Evolutionary conservation across 1,140 invertebrate genomes (phyloP).

Genomic region (Charaxes varanes): DNA sequence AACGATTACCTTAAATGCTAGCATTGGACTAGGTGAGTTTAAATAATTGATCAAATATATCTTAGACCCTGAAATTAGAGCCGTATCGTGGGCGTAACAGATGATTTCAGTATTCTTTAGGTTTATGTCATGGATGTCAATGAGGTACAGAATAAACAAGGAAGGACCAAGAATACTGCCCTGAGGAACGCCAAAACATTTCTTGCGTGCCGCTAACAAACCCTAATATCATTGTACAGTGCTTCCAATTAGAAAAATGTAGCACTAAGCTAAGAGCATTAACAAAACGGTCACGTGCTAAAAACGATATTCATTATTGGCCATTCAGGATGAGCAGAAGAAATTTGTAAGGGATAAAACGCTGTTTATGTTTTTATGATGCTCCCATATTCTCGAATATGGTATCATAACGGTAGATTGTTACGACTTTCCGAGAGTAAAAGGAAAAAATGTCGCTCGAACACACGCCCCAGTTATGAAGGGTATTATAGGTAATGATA

Average conservation of each 20-base stretch:
- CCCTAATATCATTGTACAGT: too few species aligned
- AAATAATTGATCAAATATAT: too few species aligned
- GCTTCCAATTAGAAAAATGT: constrained; percentile 1
- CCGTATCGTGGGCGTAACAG: too few species aligned
- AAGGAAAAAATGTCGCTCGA: constrained; percentile 21
- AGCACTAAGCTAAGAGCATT: constrained; percentile 3
- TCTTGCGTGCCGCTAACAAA: too few species aligned
- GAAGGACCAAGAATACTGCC: too few species aligned
- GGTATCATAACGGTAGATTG: constrained; percentile 48
- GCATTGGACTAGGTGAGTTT: too few species aligned
- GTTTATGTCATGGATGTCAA: too few species aligned
- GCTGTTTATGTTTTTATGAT: constrained; percentile 64
- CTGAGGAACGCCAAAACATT: too few species aligned
- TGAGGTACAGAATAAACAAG: too few species aligned
- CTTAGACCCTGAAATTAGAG: too few species aligned
- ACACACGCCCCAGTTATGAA: constrained; percentile 34
- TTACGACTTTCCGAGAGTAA: constrained; percentile 34
- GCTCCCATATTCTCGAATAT: constrained; percentile 46
- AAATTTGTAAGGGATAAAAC: constrained; percentile 47
- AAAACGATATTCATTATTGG: constrained; percentile 50
- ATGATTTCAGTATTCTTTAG: too few species aligned
- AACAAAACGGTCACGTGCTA: constrained; percentile 34
- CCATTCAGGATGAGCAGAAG: constrained; percentile 29
- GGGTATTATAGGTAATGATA: constrained; percentile 39
- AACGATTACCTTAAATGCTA: too few species aligned